Conservation (phyloP, 2,113 vertebrate genomes). For the Alces alces region DNA sequence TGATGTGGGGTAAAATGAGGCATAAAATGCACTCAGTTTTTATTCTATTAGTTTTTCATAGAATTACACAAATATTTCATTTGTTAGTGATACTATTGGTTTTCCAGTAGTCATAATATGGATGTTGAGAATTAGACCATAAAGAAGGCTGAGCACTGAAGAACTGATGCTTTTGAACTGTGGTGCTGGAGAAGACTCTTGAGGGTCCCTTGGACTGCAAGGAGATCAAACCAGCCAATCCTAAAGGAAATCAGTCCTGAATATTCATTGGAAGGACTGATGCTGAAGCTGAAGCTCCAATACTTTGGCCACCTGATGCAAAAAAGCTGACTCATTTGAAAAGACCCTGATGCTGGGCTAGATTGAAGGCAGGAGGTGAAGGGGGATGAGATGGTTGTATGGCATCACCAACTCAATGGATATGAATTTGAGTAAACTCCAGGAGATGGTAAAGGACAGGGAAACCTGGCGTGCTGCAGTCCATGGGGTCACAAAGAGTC, state of each 20-base stretch:
- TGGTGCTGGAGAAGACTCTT: not conserved
- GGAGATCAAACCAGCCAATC: not conserved
- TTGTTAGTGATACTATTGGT: not conserved
- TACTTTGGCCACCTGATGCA: not conserved
- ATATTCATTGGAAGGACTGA: not conserved
- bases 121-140: not conserved
- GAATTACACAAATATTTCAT: slow-evolving; percentile 1
- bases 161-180: not conserved
- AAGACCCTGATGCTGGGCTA: not conserved
- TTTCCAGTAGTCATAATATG: not conserved
- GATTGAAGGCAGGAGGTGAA: not conserved
- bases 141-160: not conserved
- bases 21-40: not conserved
- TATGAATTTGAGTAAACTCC: not conserved
- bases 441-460: not conserved
- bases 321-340: not conserved
- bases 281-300: not conserved
- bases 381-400: not conserved
- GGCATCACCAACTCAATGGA: not conserved
- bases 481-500: not conserved
- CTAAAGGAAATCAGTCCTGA: not conserved
- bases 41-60: slow-evolving; percentile 20
- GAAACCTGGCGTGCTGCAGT: not conserved
- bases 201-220: not conserved
- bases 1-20: slow-evolving; percentile 1